A percentile compares a stretch with the other conserved stretches of the same genome.
These are phyloP conservation scores for Prunella strophiata DNA, from an alignment of 2,797 vertebrate species.

Conservation along the genomic window DNA sequence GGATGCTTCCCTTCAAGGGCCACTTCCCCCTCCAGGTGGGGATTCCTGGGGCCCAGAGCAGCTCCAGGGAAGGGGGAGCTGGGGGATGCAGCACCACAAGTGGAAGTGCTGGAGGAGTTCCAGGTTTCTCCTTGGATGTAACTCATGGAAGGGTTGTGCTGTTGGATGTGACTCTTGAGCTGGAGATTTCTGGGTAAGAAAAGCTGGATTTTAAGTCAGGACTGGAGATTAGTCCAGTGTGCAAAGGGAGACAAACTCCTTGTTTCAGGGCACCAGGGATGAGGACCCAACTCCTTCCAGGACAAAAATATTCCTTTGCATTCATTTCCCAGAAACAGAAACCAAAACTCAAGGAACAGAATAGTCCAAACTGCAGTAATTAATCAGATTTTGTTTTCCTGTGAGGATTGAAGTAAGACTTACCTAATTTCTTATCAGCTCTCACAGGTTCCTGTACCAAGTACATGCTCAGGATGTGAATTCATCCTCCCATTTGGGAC, in stretches of 20 bases:
- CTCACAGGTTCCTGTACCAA: neutral
- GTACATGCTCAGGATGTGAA: fast-evolving
- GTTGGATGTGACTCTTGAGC: neutral
- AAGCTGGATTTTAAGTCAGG: neutral
- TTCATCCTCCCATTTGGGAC: neutral
- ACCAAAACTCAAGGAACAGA: neutral
- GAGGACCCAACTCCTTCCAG: neutral
- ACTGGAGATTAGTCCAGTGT: neutral
- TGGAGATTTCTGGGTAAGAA: neutral
- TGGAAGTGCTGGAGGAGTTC: neutral
- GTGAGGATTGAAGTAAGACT: neutral
- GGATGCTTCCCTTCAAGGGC: neutral
- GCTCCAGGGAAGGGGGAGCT: neutral
- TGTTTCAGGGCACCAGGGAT: neutral
- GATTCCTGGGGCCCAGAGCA: neutral
- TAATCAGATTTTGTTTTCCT: neutral
- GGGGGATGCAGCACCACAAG: neutral
- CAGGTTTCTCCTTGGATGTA: neutral
- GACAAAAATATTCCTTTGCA: neutral
- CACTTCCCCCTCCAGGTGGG: neutral
- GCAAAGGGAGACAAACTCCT: neutral
- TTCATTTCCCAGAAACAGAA: neutral
- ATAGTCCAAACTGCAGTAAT: fast-evolving
- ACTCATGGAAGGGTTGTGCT: neutral
- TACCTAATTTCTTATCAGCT: neutral